phyloP scores from a whole-genome alignment of 2,888 invertebrate species.

The Tanypteryx hageni region DNA sequence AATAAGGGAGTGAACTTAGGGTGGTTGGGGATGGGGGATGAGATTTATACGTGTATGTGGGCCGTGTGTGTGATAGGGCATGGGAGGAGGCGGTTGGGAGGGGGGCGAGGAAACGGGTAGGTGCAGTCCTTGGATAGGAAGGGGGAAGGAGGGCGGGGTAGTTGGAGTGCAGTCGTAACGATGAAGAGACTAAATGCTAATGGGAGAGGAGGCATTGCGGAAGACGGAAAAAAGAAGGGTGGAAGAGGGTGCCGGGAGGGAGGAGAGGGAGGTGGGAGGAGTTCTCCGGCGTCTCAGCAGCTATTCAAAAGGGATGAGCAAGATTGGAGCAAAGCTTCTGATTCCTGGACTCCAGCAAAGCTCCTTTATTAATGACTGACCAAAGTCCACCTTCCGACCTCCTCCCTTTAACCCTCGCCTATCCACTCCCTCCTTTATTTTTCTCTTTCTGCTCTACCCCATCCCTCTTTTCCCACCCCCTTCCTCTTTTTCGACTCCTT shows the following conservation, averaged over 20 bases:
- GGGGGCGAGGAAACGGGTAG: background rate
- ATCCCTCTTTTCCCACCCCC: background rate
- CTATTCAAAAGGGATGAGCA: conserved; percentile 40
- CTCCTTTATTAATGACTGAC: conserved; percentile 62
- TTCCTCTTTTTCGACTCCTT: too few species aligned
- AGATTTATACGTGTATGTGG: too few species aligned
- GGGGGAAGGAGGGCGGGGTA: too few species aligned
- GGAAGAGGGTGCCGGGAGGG: conserved; percentile 22
- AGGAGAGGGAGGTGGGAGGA: background rate
- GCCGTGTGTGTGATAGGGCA: too few species aligned
- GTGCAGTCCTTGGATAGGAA: too few species aligned
- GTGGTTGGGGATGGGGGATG: too few species aligned
- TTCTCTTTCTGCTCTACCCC: background rate
- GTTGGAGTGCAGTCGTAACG: conserved; percentile 11
- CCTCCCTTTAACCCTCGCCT: background rate
- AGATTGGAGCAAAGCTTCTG: conserved; percentile 59
- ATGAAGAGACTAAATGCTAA: conserved; percentile 60
- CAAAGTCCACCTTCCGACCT: conserved; percentile 46
- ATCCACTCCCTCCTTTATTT: background rate
- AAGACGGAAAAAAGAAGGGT: background rate
- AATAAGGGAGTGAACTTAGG: too few species aligned
- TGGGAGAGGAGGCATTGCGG: conserved; percentile 8
- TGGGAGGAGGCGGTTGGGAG: background rate
- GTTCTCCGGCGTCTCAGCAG: conserved; percentile 51
- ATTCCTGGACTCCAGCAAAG: conserved; percentile 56